phyloP scores from a whole-genome alignment of 2,888 invertebrate species.

The Pollenia angustigena region DNA sequence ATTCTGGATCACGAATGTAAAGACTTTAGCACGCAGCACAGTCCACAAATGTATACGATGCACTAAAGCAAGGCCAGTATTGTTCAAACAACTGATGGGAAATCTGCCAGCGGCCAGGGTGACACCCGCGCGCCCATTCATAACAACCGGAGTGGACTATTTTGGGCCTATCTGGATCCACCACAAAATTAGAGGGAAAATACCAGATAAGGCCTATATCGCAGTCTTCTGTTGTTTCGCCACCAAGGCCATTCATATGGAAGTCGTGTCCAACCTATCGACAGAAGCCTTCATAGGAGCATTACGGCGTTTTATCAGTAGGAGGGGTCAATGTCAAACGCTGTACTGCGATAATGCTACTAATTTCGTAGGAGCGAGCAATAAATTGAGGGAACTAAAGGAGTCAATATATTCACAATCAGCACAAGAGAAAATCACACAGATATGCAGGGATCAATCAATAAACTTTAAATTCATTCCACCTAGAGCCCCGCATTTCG shows the following conservation, averaged over 20 bases:
- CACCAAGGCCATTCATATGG: conserved; percentile 9
- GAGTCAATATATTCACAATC: no score
- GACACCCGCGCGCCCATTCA: background rate
- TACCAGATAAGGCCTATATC: background rate
- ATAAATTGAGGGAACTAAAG: no score
- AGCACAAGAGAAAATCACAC: no score
- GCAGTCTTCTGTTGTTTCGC: background rate
- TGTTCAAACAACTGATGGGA: background rate
- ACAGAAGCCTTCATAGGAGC: no score
- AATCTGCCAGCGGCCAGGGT: background rate
- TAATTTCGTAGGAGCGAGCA: no score
- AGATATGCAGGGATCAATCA: no score
- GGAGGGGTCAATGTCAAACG: no score
- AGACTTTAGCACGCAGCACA: background rate
- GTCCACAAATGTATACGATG: background rate
- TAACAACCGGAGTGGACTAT: background rate
- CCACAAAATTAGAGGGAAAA: background rate
- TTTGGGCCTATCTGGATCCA: background rate
- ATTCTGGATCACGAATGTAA: background rate
- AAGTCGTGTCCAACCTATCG: no score
- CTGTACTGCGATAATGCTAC: no score
- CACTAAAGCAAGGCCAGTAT: background rate
- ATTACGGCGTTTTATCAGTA: no score
- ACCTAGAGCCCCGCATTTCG: conserved; percentile 1
- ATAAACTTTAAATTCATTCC: background rate